These are phyloP conservation scores for Microplitis deprimator DNA, from an alignment of 2,888 invertebrate genomes.

Conservation along the genomic window DNA sequence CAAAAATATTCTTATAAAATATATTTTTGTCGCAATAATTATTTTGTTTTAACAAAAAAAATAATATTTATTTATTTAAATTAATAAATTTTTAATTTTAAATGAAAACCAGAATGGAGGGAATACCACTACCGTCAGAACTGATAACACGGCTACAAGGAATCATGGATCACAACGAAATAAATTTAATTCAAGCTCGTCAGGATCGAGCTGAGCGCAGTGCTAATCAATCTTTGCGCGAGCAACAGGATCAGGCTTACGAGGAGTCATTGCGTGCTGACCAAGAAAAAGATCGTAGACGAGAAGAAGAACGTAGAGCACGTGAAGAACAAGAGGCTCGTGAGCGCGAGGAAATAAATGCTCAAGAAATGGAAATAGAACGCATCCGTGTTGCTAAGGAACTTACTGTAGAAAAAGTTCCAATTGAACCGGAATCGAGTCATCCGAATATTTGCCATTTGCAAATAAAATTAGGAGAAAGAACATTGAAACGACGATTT, in stretches of 20 bases:
- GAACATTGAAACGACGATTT: slow-evolving; percentile 90
- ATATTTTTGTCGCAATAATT: too few species aligned
- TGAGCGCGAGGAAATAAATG: slow-evolving; percentile 72
- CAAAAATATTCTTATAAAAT: too few species aligned
- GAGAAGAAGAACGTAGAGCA: slow-evolving; percentile 76
- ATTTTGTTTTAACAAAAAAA: too few species aligned
- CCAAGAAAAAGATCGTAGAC: slow-evolving; percentile 91
- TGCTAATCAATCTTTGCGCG: slow-evolving; percentile 87
- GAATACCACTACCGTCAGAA: slow-evolving; percentile 81
- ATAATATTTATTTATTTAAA: not conserved
- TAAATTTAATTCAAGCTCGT: slow-evolving; percentile 87
- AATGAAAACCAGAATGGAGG: slow-evolving; percentile 80
- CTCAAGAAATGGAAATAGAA: slow-evolving; percentile 74
- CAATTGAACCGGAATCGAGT: slow-evolving; percentile 83
- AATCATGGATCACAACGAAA: slow-evolving; percentile 89
- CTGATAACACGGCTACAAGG: slow-evolving; percentile 81
- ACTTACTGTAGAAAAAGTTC: slow-evolving; percentile 78
- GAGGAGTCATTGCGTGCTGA: slow-evolving; percentile 91
- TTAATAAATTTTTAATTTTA: not conserved
- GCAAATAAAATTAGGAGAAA: slow-evolving; percentile 92
- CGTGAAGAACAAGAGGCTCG: slow-evolving; percentile 73
- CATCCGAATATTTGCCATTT: slow-evolving; percentile 83
- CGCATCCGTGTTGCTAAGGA: slow-evolving; percentile 80
- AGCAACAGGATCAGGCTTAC: slow-evolving; percentile 95
- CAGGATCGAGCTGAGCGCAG: slow-evolving; percentile 89